phyloP scores from a whole-genome alignment of 1,140 invertebrate genomes.

The Helicoverpa zea region DNA sequence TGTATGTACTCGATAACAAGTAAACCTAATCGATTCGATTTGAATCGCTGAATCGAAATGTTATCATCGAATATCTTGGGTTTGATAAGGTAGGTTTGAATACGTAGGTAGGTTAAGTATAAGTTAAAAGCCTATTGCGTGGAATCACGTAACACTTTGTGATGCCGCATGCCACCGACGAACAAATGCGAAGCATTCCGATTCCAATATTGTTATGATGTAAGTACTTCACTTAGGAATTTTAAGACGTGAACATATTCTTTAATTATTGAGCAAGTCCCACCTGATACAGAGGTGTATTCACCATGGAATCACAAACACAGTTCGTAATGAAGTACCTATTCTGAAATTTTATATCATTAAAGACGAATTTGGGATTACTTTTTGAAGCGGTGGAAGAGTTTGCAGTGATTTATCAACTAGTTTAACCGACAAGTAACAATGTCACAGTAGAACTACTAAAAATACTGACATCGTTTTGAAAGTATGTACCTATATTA shows the following conservation, averaged over 20 bases:
- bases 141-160: conserved; percentile 57
- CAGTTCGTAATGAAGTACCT: too few relatives aligned
- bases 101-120: conserved; percentile 43
- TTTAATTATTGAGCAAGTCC: conserved; percentile 5
- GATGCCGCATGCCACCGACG: not conserved
- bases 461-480: too few relatives aligned
- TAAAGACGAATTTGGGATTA: too few relatives aligned
- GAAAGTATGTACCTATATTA: too few relatives aligned
- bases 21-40: conserved; percentile 64
- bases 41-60: conserved; percentile 64
- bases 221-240: conserved; percentile 5
- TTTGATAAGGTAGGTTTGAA: conserved; percentile 65
- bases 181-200: conserved; percentile 13
- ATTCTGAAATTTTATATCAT: too few relatives aligned
- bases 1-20: conserved; percentile 55
- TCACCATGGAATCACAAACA: not conserved
- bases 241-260: conserved; percentile 29
- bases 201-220: not conserved
- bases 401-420: too few relatives aligned
- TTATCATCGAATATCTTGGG: conserved; percentile 64
- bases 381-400: too few relatives aligned
- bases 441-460: not conserved
- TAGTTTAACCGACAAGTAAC: not conserved
- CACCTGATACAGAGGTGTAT: not conserved
- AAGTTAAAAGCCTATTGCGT: conserved; percentile 53